Evolutionary conservation across 2,113 vertebrate genomes (phyloP).

Genomic region (Parotia lawesii): DNA sequence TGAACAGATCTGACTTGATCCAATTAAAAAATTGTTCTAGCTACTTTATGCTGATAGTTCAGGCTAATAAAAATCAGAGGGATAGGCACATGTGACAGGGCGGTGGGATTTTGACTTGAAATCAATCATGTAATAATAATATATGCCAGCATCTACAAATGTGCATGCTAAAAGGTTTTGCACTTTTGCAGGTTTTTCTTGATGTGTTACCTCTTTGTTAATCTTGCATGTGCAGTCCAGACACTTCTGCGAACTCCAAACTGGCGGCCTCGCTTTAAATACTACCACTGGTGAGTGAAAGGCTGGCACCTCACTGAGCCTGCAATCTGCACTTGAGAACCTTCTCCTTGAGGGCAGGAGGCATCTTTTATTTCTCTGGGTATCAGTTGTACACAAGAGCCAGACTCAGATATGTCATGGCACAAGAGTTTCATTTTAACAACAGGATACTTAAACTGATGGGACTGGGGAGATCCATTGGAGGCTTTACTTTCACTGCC

Average conservation of each 20-base stretch:
- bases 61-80: neutral
- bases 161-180: neutral
- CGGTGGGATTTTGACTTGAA: constrained; percentile 28
- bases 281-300: constrained; percentile 91
- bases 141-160: neutral
- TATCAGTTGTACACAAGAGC: neutral
- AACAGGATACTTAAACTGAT: neutral
- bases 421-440: neutral
- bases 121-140: constrained; percentile 72
- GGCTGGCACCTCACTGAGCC: neutral
- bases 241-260: constrained; percentile 94
- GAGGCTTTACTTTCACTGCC: neutral
- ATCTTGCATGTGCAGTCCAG: constrained; percentile 95
- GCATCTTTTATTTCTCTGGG: neutral
- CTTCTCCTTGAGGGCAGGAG: neutral
- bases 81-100: neutral
- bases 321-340: fast-evolving
- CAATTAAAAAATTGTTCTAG: neutral
- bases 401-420: neutral
- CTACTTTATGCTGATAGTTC: neutral
- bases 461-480: neutral
- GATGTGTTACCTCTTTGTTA: constrained; percentile 99
- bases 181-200: constrained; percentile 87
- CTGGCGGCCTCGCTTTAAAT: constrained; percentile 95
- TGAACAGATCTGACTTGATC: neutral